A percentile compares a stretch with the other conserved stretches of the same genome.
phyloP scores from a whole-genome alignment of 2,797 vertebrate species.

The Cossypha polioptera region DNA sequence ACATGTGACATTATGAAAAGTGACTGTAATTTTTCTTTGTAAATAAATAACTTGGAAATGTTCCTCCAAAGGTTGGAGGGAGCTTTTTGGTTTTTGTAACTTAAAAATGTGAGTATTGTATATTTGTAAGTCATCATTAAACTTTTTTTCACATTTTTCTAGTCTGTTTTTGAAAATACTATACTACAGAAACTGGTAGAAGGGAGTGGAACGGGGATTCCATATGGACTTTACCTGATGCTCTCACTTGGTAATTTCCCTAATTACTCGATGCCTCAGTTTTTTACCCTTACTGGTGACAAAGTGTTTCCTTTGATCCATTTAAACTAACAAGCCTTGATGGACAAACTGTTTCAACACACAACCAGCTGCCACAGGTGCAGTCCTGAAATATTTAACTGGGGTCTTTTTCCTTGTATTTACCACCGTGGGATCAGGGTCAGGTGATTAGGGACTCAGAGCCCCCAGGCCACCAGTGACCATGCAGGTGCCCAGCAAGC shows the following conservation, averaged over 20 bases:
- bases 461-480: too few relatives aligned
- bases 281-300: not conserved
- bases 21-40: constrained; percentile 45
- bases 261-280: not conserved
- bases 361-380: not conserved
- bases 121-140: constrained; percentile 64
- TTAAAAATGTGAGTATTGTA: constrained; percentile 61
- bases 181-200: not conserved
- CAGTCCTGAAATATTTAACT: not conserved
- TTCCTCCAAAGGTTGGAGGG: not conserved
- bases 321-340: not conserved
- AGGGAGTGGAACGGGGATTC: not conserved
- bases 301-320: not conserved
- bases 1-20: constrained; percentile 40
- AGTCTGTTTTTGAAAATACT: not conserved
- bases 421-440: not conserved
- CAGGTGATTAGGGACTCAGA: not conserved
- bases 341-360: not conserved
- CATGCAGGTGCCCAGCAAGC: rapidly evolving
- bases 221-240: not conserved
- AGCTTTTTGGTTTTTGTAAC: constrained; percentile 21
- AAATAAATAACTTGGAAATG: constrained; percentile 25
- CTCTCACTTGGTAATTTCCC: not conserved
- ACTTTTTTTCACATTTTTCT: not conserved
- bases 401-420: not conserved